phyloP scores from a whole-genome alignment of 2,797 vertebrate species.

The Carcharodon carcharias region DNA sequence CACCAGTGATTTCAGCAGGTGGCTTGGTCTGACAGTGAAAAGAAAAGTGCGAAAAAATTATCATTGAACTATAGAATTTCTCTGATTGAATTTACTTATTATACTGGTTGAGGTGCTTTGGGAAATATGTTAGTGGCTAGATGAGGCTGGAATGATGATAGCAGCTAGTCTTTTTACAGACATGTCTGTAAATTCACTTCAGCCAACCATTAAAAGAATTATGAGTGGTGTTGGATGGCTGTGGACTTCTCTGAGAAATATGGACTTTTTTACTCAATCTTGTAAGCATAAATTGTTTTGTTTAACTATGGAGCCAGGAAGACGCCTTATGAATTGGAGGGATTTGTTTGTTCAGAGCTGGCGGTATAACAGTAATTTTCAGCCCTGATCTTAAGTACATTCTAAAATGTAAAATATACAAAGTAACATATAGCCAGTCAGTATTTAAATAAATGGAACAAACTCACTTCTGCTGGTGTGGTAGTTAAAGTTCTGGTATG shows the following conservation, averaged over 20 bases:
- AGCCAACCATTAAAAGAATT: slow-evolving; percentile 53
- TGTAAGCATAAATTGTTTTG: background rate
- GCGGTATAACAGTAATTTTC: background rate
- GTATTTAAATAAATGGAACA: background rate
- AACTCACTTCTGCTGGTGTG: background rate
- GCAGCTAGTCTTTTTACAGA: slow-evolving; percentile 47
- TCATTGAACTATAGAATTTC: slow-evolving; percentile 72
- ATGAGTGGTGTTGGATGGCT: slow-evolving; percentile 44
- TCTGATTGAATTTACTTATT: slow-evolving; percentile 76
- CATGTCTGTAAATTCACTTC: slow-evolving; percentile 47
- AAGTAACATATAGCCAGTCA: too few species aligned
- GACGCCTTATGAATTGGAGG: background rate
- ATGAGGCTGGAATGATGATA: slow-evolving; percentile 51
- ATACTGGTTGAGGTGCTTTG: slow-evolving; percentile 63
- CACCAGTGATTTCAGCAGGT: slow-evolving; percentile 77
- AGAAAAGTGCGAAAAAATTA: slow-evolving; percentile 63
- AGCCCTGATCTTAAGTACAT: background rate
- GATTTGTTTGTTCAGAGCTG: background rate
- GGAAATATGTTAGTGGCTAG: slow-evolving; percentile 52
- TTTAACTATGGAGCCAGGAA: background rate
- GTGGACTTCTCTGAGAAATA: slow-evolving; percentile 41
- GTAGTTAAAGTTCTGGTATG: background rate
- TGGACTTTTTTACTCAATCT: slow-evolving; percentile 35
- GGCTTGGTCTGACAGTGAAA: slow-evolving; percentile 68
- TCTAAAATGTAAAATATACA: background rate